Evolutionary conservation across 2,797 vertebrate genomes (phyloP).

Genomic region (Brotula barbata): DNA sequence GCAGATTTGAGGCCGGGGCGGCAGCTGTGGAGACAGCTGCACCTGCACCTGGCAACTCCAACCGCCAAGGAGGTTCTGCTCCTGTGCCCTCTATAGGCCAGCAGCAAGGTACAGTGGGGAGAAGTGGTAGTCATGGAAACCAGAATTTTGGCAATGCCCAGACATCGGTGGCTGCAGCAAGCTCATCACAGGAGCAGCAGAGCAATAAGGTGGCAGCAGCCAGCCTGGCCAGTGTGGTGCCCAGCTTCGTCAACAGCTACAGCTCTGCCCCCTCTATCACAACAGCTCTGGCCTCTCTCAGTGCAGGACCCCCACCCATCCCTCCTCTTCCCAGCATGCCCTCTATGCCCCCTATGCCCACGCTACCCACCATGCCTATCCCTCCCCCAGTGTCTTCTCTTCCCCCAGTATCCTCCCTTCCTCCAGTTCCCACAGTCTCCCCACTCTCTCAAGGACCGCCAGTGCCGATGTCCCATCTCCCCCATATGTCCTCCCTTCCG

Average conservation of each 20-base stretch:
- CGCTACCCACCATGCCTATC: constrained; percentile 89
- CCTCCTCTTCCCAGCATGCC: constrained; percentile 90
- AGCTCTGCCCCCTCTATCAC: constrained; percentile 86
- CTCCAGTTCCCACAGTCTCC: constrained; percentile 89
- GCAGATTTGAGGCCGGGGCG: constrained; percentile 93
- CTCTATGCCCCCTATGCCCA: constrained; percentile 87
- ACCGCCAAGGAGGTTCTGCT: constrained; percentile 83
- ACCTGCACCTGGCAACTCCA: constrained; percentile 84
- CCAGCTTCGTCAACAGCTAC: constrained; percentile 90
- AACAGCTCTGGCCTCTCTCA: constrained; percentile 87
- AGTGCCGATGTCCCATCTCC: constrained; percentile 89
- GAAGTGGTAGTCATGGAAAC: constrained; percentile 84
- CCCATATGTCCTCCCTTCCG: constrained; percentile 89
- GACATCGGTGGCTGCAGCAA: constrained; percentile 82
- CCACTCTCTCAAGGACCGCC: constrained; percentile 89
- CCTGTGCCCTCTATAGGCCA: constrained; percentile 67
- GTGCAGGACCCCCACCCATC: constrained; percentile 91
- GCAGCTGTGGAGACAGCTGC: constrained; percentile 75
- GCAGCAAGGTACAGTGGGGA: constrained; percentile 79
- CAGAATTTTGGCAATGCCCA: constrained; percentile 84
- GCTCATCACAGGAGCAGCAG: constrained; percentile 85
- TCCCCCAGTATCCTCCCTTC: constrained; percentile 89
- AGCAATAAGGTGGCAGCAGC: constrained; percentile 86
- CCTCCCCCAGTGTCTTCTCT: constrained; percentile 91
- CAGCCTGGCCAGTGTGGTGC: constrained; percentile 85